Base-by-base conservation (phyloP, 2,888 invertebrate species). In the Pyrocoelia pectoralis region DNA sequence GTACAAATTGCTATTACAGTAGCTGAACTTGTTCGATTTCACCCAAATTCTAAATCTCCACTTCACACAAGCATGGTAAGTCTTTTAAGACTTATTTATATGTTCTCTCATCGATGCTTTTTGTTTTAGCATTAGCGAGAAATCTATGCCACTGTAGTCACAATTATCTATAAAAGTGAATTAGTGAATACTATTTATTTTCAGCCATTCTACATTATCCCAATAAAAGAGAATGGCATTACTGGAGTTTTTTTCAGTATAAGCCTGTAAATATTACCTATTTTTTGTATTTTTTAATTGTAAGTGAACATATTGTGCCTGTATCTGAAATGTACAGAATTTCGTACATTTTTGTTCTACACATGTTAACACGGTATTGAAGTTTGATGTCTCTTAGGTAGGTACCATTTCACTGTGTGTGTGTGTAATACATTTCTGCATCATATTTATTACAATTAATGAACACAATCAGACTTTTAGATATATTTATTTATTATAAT, bases 1-100 rank as follows among this genome's bases (percentile, higher is more conserved):
- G 92, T 94, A 1, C 91, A 94, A 78, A 90, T 96, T 17, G 95
- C 95, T 51, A 90, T 94, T 68, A 96, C 96, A 0, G 95, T 96
- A 15, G 88, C 90, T 1, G 94, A 95, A 80, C 83, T 96, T 12
- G 85, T 95, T 53, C 86, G 91, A 66, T 86, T 93, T 78, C 86
- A 90, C 72, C 84, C 84, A 50, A 65, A 50, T 65, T 79, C 80
- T 5, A 78, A 76, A 70, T 82, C 82, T 58, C 81, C 82, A 9
- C 50, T 79, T 41, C 80, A 80, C 54, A 19, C 60, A 13, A 58
- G 19, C 43, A 46, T 53, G 41, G 55, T 60, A 56, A 46, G 58
- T 14, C 9, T 52, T 14, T 24, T 14, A 13, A 49, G 2, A 15
- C 13, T 43, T 43, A 43, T 15, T 13, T 43, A 15, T 8, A 43